Conservation (phyloP, 1,140 invertebrate species). For the Drosophila fuyamai region DNA sequence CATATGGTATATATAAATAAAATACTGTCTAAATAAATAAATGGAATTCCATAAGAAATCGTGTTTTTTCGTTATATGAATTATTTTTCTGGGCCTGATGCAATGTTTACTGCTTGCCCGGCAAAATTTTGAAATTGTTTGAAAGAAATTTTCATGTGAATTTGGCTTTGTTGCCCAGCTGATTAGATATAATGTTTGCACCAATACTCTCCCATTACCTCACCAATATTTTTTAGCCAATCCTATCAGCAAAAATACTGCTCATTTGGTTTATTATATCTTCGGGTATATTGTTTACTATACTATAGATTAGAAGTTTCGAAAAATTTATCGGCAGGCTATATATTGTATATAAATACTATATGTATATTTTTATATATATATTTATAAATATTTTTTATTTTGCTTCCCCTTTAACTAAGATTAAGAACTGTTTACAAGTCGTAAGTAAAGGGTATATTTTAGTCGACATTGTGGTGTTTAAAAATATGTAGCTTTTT, state of each 20-base stretch:
- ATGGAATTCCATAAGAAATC: neutral
- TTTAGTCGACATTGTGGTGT: neutral
- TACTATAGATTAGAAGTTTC: too few species aligned
- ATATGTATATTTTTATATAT: too few species aligned
- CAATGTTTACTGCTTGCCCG: neutral
- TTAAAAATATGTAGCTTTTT: neutral
- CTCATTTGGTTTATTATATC: neutral
- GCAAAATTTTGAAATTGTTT: slow-evolving; percentile 13
- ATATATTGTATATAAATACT: too few species aligned
- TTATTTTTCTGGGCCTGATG: slow-evolving; percentile 1
- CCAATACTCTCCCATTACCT: neutral
- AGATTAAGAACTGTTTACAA: too few species aligned
- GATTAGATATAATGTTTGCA: slow-evolving; percentile 8
- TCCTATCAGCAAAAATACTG: neutral
- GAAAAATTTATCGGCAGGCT: too few species aligned
- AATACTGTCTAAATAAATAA: slow-evolving; percentile 26
- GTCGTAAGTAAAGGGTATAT: neutral
- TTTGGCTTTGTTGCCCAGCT: neutral
- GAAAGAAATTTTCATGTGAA: neutral
- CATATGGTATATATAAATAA: slow-evolving; percentile 43
- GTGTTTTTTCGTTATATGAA: neutral
- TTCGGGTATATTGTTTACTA: neutral
- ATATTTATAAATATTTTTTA: too few species aligned
- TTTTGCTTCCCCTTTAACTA: too few species aligned
- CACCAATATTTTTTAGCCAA: slow-evolving; percentile 1